A percentile compares a stretch with the other conserved stretches of the same genome.
Evolutionary conservation across 1,140 invertebrate species (phyloP).

Genomic region (Rhagoletis pomonella): DNA sequence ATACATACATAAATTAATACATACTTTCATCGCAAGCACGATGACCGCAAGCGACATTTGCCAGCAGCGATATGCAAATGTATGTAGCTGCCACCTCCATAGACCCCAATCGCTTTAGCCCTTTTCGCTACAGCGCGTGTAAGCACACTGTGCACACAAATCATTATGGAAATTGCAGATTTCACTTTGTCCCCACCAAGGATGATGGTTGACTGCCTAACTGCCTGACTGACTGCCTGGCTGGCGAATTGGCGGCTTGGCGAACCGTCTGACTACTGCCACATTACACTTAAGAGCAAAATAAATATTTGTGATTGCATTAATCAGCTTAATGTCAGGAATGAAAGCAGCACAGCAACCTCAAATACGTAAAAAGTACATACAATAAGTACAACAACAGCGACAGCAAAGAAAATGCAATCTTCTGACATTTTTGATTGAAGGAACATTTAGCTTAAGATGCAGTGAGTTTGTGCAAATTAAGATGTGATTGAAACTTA

Average conservation of each 20-base stretch:
- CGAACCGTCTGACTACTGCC: neutral
- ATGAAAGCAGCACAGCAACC: neutral
- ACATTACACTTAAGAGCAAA: neutral
- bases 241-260: neutral
- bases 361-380: neutral
- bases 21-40: neutral
- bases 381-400: neutral
- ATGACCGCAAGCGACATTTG: neutral
- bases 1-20: neutral
- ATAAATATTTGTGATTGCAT: conserved; percentile 33
- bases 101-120: neutral
- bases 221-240: too few relatives aligned
- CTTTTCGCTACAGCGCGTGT: neutral
- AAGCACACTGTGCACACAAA: conserved; percentile 6
- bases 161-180: conserved; percentile 41
- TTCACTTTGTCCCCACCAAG: neutral
- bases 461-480: neutral
- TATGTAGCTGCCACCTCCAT: neutral
- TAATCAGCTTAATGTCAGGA: conserved; percentile 31
- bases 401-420: neutral
- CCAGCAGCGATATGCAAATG: neutral
- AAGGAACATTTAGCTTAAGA: neutral
- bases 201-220: neutral
- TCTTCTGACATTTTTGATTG: neutral
- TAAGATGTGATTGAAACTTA: too few relatives aligned